A percentile compares a stretch with the other conserved stretches of the same genome.
Evolutionary conservation across 2,888 invertebrate species (phyloP).

Genomic region (Phengaris arion): DNA sequence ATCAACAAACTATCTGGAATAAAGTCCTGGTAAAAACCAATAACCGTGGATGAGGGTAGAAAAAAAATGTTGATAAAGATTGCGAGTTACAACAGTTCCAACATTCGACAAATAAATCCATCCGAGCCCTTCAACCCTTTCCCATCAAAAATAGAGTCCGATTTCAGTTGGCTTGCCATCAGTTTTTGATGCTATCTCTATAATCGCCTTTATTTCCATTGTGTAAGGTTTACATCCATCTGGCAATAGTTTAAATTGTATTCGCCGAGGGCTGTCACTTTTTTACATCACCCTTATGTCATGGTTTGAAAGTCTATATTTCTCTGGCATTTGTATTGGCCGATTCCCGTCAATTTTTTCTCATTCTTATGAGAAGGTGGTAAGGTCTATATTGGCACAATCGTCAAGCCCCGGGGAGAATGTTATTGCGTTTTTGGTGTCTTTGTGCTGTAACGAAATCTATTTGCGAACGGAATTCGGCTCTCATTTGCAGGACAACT

Average conservation of each 20-base stretch:
- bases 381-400: neutral
- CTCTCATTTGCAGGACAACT: slow-evolving; percentile 39
- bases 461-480: slow-evolving; percentile 45
- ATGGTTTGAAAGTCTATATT: neutral
- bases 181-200: neutral
- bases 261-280: neutral
- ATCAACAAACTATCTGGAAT: neutral
- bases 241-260: neutral
- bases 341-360: neutral
- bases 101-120: slow-evolving; percentile 29
- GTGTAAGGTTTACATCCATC: neutral
- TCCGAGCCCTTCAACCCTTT: slow-evolving; percentile 15
- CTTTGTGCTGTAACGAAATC: slow-evolving; percentile 46
- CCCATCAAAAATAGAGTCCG: slow-evolving; percentile 14
- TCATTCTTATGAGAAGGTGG: neutral
- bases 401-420: neutral
- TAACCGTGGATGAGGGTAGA: slow-evolving; percentile 20
- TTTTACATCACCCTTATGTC: neutral
- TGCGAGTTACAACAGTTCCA: slow-evolving; percentile 12
- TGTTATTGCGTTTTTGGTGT: slow-evolving; percentile 32
- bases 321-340: neutral
- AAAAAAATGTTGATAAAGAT: slow-evolving; percentile 21
- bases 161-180: neutral
- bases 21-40: slow-evolving; percentile 19
- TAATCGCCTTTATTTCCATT: neutral